Conservation (phyloP, 1,140 invertebrate genomes). For the Macrobrachium rosenbergii region DNA sequence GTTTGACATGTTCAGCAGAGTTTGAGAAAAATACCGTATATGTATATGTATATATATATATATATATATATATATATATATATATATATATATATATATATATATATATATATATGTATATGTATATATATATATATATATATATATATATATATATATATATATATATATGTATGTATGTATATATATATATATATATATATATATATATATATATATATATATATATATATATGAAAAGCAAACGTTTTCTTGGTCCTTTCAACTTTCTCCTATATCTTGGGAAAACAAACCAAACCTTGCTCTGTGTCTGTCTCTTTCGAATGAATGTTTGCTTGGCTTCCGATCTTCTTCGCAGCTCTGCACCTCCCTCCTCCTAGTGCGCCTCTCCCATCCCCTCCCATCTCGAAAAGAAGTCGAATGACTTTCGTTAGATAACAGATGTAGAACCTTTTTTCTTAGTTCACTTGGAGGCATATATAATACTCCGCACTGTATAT, state of each 20-base stretch:
- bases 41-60: constrained; percentile 10
- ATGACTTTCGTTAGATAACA: not conserved
- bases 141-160: constrained; percentile 20
- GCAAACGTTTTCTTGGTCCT: constrained; percentile 15
- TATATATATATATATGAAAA: not conserved
- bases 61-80: not conserved
- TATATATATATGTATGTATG: constrained; percentile 3
- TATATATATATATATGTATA: constrained; percentile 14
- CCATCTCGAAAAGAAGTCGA: not conserved
- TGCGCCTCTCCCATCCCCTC: constrained; percentile 10
- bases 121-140: constrained; percentile 10
- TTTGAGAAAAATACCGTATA: not conserved
- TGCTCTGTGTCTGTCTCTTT: constrained; percentile 51
- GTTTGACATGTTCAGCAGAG: constrained; percentile 20
- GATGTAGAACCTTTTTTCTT: not conserved
- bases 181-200: constrained; percentile 17
- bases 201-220: constrained; percentile 14
- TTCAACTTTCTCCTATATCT: constrained; percentile 1
- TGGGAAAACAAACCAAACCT: constrained; percentile 1
- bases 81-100: constrained; percentile 16
- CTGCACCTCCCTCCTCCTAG: constrained; percentile 15
- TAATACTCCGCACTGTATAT: no score
- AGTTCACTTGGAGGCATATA: no score
- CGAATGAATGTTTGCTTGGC: constrained; percentile 45
- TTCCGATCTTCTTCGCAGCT: constrained; percentile 4